Evolutionary conservation across 1,140 invertebrate genomes (phyloP), one percentile per base, ranked within the genome.

Genomic region (Lethrus apterus): DNA sequence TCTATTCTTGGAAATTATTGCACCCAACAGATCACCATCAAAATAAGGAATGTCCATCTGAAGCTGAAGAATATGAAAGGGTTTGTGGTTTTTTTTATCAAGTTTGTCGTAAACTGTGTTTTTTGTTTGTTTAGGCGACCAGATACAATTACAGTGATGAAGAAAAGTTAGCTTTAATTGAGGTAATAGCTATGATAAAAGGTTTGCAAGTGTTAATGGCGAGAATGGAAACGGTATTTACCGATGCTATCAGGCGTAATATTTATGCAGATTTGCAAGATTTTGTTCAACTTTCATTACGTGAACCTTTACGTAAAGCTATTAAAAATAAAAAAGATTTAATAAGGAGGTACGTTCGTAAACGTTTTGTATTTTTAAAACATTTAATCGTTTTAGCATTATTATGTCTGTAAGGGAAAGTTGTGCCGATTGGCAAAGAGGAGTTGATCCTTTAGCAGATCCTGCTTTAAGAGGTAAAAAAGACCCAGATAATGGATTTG

Each of bases 151-250:
- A 99, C 65, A 89, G 84, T 5, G 86, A 89, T 17, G 92, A 95
- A 61, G 97, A 99, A 72, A 99, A 99, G 67, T 95, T 95, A 72
- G 94, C 94, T 4, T 71, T 99, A 26, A 96, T 99, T 54, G 94
- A 99, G 74, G 89, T 98, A 11, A 97, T 99, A 56, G 93, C 95
- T 0, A 98, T 99, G 94, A 97, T 99, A 54, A 99, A 99, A 74
- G 94, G 95, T 2, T 74, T 99, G 5, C 96, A 99, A 71, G 89
- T 96, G 21, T 70, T 99, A 29, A 94, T 99, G 89, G 86, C 92
- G 3, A 75, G 94, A 34, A 98, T 99, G 83, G 96, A 99, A 73
- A 93, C 92, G 0, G 91, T 97, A 1, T 94, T 99, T 64, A 91
- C 91, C 21, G 93, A 98, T 67, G 92, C 95, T 0, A 98, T 98